These are phyloP conservation scores for Lypha dubia DNA, from an alignment of 2,888 invertebrate species.

Conservation along the genomic window DNA sequence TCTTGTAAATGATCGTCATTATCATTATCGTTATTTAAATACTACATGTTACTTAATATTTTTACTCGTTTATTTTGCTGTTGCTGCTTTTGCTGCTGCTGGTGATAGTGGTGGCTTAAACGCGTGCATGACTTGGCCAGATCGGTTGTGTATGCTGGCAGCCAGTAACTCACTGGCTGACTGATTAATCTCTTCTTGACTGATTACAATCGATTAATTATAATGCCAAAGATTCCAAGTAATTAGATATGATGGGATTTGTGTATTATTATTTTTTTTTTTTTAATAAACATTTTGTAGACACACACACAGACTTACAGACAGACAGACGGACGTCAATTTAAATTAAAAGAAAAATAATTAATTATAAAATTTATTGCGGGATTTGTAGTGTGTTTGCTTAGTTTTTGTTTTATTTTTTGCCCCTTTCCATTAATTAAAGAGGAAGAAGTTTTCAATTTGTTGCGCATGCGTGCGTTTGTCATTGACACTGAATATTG, in stretches of 20 bases:
- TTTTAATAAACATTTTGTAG: slow-evolving; percentile 41
- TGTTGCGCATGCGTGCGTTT: slow-evolving; percentile 27
- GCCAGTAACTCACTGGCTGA: slow-evolving; percentile 10
- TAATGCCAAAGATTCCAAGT: slow-evolving; percentile 67
- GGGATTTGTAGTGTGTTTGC: background rate
- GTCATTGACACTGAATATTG: slow-evolving; percentile 27
- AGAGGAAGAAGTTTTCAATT: slow-evolving; percentile 32
- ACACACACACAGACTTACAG: background rate
- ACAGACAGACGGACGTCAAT: slow-evolving; percentile 30
- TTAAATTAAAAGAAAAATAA: slow-evolving; percentile 43
- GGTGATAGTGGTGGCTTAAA: too few species aligned
- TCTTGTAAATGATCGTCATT: slow-evolving; percentile 5
- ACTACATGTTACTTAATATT: slow-evolving; percentile 55
- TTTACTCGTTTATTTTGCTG: slow-evolving; percentile 15
- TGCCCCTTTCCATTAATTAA: too few species aligned
- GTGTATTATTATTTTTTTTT: too few species aligned
- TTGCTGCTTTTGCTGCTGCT: too few species aligned
- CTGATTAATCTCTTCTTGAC: slow-evolving; percentile 69
- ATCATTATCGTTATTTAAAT: slow-evolving; percentile 50
- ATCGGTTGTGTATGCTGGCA: slow-evolving; percentile 9
- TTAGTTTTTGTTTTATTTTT: too few species aligned
- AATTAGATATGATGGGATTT: slow-evolving; percentile 70
- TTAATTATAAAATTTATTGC: slow-evolving; percentile 54
- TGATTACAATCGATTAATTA: slow-evolving; percentile 71
- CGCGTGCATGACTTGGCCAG: slow-evolving; percentile 15